These are phyloP conservation scores for Empis stercorea DNA, from an alignment of 2,888 invertebrate genomes.

Conservation along the genomic window DNA sequence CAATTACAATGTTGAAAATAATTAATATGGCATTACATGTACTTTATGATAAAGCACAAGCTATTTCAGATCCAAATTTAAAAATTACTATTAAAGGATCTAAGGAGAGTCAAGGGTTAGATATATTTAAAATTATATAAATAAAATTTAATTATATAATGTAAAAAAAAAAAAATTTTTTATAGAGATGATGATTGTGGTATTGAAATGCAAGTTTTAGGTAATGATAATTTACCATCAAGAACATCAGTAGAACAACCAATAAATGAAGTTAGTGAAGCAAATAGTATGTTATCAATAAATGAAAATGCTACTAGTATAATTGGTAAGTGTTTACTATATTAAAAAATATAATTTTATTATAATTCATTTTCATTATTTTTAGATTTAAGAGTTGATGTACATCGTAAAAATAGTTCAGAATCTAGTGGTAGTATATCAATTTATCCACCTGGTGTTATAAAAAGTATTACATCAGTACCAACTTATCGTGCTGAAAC, in stretches of 20 bases:
- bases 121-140: too few relatives aligned
- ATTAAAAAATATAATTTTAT: conserved; percentile 6
- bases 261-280: conserved; percentile 34
- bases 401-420: conserved; percentile 82
- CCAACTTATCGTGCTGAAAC: conserved; percentile 35
- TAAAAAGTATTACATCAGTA: conserved; percentile 11
- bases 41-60: conserved; percentile 88
- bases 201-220: conserved; percentile 68
- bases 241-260: conserved; percentile 50
- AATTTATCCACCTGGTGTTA: conserved; percentile 36
- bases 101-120: conserved; percentile 35
- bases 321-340: conserved; percentile 47
- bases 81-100: conserved; percentile 39
- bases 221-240: conserved; percentile 45
- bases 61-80: conserved; percentile 43
- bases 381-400: conserved; percentile 80
- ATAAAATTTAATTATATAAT: neutral
- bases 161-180: conserved; percentile 9
- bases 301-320: conserved; percentile 48
- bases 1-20: conserved; percentile 73
- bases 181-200: conserved; percentile 63
- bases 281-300: conserved; percentile 35
- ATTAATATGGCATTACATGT: conserved; percentile 82
- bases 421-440: conserved; percentile 69
- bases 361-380: conserved; percentile 4